Base-by-base conservation (phyloP, 2,113 vertebrate species). In the Microcebus lehilahytsara region DNA sequence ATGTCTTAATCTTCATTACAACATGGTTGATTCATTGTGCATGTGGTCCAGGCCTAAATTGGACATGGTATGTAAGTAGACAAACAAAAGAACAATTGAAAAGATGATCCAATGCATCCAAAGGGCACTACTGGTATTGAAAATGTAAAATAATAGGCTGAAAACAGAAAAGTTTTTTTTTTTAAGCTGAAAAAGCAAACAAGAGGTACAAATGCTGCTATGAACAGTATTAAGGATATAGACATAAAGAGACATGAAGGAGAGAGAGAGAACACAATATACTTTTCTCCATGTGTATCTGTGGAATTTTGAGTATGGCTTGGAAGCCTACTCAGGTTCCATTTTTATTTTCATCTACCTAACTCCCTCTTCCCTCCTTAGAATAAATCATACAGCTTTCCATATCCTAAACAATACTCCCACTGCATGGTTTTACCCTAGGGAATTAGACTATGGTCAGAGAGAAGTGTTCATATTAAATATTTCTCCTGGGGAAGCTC, bases 1-100 rank as follows among this genome's bases (percentile, higher is more conserved):
- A 60, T 60, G 81, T 85, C 67, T 94, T 98, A 93, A 84, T 97
- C 96, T 97, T 96, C 97, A 96, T 94, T 95, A 97, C 97, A 97
- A 97, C 46, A 93, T 75, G 42, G 58, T 89, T 89, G 87, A 97
- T 84, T 93, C 97, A 96, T 0, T 1, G 90, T 67, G 93, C 79
- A 94, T 92, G 69, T 94, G 95, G 34, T 67, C 92, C 56, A 87
- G 74, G 25, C 77, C 56, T 93, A 93, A 97, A 85, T 9, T 91
- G 88, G 49, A 46, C 27, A 58, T 20, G 81, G 16, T 77, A 78
- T 30, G 79, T 32, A 95, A 91, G 56, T 0, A 22, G 89, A 97
- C 90, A 97, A 91, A 87, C 92, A 94, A 96, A n/a, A 88, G 95
- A 97, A 93, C 84, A 95, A 80, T 75, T 92, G 2, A 37, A 64